Evolutionary conservation across 1,140 invertebrate species (phyloP), one percentile per base, ranked within the genome.

Genomic region (Homalodisca vitripennis): DNA sequence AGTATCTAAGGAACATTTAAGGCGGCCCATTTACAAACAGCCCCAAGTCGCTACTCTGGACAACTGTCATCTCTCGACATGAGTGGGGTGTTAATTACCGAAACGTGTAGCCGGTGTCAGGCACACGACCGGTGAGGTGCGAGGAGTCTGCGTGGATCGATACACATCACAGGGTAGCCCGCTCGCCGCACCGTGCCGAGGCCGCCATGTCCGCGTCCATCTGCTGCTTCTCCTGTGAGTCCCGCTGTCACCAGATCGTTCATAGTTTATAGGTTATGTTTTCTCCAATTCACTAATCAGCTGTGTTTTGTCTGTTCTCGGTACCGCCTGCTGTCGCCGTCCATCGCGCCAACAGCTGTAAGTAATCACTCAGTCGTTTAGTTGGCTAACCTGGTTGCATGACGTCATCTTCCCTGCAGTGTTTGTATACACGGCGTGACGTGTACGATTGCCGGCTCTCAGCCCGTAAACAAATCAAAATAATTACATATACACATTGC

Each of bases 191-290:
- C 3, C 14, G 26, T 10, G 2, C 14, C 14, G 22, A 24, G 24
- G 10, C 14, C 55, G 55, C 2, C 55, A 24, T 60, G 55, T 60
- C 55, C 26, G 26, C 48, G 10, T 53, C 55, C 6, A 60, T 60
- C 55, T 60, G 55, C 26, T 60, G 55, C 24, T 60, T 60, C 55
- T 60, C 55, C 24, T 60, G 55, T 60, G 24, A 60, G 55, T 60
- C 13, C 6, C 6, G 22, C 26, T 27, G 27, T 60, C 24, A 22
- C 13, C 55, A 27, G 10, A 27, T 22, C 12, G 10, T 22, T 26
- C 55, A 27, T 13, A 10, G 10, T 27, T 13, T 30, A 22, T 60
- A 26, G 3, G 6, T 22, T 27, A 6, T 10, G 26, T 60, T 22
- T 24, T 24, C 12, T 27, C 55, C 2, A 12, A 20, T 3, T 53